phyloP scores from a whole-genome alignment of 2,797 vertebrate genomes.

The Taeniopygia guttata region DNA sequence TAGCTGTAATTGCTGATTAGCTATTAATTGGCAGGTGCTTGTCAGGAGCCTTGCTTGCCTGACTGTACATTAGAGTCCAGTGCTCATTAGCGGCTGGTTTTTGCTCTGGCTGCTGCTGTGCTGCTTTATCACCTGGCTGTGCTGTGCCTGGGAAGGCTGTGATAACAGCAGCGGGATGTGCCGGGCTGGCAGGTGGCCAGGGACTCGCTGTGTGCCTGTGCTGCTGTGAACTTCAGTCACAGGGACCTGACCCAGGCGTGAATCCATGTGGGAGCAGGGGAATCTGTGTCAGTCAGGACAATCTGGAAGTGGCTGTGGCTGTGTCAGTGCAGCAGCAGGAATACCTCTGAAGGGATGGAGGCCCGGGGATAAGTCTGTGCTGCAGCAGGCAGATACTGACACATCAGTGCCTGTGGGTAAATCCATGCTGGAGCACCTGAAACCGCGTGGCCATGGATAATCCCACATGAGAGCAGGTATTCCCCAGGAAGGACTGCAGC shows the following conservation, averaged over 20 bases:
- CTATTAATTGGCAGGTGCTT: background rate
- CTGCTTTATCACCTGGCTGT: background rate
- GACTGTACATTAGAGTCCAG: background rate
- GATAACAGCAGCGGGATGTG: background rate
- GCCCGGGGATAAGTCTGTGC: background rate
- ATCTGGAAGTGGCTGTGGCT: background rate
- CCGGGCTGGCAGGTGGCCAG: background rate
- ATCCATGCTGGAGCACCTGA: background rate
- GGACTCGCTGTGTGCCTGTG: background rate
- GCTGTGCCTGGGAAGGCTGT: background rate
- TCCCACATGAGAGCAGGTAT: background rate
- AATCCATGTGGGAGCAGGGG: accelerated
- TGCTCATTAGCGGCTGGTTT: background rate
- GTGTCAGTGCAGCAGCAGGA: background rate
- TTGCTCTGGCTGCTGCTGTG: background rate
- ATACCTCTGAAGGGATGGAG: background rate
- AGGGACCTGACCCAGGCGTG: background rate
- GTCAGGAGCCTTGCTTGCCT: background rate
- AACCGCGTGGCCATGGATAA: background rate
- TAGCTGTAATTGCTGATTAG: background rate
- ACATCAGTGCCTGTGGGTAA: background rate
- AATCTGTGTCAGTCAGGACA: no score
- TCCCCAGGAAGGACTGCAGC: background rate
- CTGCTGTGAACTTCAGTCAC: background rate
- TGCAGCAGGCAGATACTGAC: background rate